Percentiles rank a stretch among this genome's conserved stretches.
Conservation (phyloP, 2,797 vertebrate genomes). For the Leuciscus waleckii region DNA sequence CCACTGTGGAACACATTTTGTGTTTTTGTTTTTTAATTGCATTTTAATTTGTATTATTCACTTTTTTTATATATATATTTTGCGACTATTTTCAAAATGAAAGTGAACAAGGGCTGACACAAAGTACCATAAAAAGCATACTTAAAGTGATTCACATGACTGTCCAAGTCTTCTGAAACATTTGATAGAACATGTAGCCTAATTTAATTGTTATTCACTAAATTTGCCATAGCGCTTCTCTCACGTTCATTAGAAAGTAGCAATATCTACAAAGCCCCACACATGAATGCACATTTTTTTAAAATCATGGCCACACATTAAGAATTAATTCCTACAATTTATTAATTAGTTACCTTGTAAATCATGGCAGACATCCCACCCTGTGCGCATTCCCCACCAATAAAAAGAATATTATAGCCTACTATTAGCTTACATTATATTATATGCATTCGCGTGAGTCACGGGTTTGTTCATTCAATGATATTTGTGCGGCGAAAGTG, state of each 20-base stretch:
- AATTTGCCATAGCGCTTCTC: not conserved
- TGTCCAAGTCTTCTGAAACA: not conserved
- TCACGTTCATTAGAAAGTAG: not conserved
- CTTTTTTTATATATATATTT: not conserved
- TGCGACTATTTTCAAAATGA: not conserved
- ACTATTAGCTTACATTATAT: too few relatives aligned
- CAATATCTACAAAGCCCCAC: not conserved
- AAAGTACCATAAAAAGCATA: not conserved
- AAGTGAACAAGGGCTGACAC: too few relatives aligned
- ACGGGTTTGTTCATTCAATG: too few relatives aligned
- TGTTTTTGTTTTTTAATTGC: not conserved
- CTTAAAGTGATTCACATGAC: not conserved
- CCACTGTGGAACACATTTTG: not conserved
- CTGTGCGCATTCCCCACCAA: too few relatives aligned
- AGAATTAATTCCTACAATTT: not conserved
- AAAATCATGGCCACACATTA: not conserved
- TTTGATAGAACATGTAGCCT: not conserved
- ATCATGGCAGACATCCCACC: not conserved
- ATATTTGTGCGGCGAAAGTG: too few relatives aligned
- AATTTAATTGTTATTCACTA: not conserved
- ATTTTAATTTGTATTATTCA: not conserved
- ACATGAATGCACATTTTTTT: not conserved
- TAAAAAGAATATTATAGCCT: too few relatives aligned
- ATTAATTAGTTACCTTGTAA: not conserved
- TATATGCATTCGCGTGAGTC: too few relatives aligned